These are phyloP conservation scores for Callimorpha dominula DNA, from an alignment of 2,888 invertebrate species.

Conservation along the genomic window DNA sequence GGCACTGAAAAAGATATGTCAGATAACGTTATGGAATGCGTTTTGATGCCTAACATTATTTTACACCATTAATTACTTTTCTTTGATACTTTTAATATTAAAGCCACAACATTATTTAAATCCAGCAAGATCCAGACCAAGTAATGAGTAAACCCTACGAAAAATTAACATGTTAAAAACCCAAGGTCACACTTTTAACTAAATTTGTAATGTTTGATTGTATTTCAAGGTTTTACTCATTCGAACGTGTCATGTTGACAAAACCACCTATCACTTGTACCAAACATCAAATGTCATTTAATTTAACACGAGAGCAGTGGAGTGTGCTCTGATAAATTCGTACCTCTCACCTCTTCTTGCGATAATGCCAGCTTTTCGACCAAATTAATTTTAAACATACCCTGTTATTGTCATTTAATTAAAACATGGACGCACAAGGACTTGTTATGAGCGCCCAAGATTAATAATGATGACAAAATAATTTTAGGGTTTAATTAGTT, in stretches of 20 bases:
- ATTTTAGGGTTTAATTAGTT: constrained; percentile 43
- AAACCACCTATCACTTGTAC: constrained; percentile 45
- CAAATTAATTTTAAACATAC: constrained; percentile 79
- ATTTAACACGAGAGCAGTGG: constrained; percentile 79
- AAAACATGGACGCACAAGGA: constrained; percentile 53
- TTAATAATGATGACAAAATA: constrained; percentile 42
- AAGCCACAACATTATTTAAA: no score
- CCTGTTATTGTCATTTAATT: constrained; percentile 76
- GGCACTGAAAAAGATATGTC: no score
- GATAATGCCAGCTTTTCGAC: constrained; percentile 69
- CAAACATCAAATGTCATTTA: constrained; percentile 76
- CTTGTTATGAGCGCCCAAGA: constrained; percentile 32
- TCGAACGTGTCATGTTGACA: background rate
- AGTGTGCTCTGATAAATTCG: constrained; percentile 80
- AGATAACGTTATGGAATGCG: no score
- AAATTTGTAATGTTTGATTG: no score
- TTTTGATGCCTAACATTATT: no score
- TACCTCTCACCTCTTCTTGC: constrained; percentile 66
- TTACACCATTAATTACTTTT: no score
- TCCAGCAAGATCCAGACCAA: no score
- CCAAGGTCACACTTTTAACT: no score
- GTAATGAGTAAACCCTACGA: no score
- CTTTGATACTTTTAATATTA: no score
- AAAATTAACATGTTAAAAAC: no score
- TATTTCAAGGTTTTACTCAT: background rate